Conservation (phyloP, 2,888 invertebrate species). For the Ischnus inquisitorius region DNA sequence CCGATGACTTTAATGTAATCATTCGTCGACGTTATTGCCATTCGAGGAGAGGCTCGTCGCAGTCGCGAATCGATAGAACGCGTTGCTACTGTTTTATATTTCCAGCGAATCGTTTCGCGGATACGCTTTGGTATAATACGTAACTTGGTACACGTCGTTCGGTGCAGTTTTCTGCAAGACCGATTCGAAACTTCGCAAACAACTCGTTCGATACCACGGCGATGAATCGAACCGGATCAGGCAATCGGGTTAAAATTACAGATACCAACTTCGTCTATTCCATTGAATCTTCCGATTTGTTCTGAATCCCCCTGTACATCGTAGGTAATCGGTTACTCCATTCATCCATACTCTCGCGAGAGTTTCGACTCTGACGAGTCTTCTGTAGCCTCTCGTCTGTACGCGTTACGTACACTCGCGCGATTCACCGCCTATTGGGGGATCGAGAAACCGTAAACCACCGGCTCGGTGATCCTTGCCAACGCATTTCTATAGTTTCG, state of each 20-base stretch:
- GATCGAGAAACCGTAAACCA: slow-evolving; percentile 60
- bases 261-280: not conserved
- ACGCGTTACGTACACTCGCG: not conserved
- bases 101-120: too few relatives aligned
- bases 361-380: slow-evolving; percentile 49
- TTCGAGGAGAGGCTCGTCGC: not conserved
- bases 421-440: slow-evolving; percentile 31
- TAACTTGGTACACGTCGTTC: too few relatives aligned
- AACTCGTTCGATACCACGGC: too few relatives aligned
- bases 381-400: slow-evolving; percentile 11
- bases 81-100: too few relatives aligned
- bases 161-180: too few relatives aligned
- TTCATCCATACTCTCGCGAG: slow-evolving; percentile 40
- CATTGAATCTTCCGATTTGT: slow-evolving; percentile 20
- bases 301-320: slow-evolving; percentile 19
- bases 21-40: not conserved
- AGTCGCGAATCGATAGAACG: too few relatives aligned
- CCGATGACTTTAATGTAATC: not conserved
- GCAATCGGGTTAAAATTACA: not conserved
- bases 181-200: too few relatives aligned
- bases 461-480: slow-evolving; percentile 28
- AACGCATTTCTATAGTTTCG: slow-evolving; percentile 47
- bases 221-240: not conserved
- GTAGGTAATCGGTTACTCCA: slow-evolving; percentile 46
- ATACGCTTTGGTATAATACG: too few relatives aligned